These are phyloP conservation scores for Cinclus mexicanus DNA, from an alignment of 2,113 vertebrate genomes.

Conservation along the genomic window DNA sequence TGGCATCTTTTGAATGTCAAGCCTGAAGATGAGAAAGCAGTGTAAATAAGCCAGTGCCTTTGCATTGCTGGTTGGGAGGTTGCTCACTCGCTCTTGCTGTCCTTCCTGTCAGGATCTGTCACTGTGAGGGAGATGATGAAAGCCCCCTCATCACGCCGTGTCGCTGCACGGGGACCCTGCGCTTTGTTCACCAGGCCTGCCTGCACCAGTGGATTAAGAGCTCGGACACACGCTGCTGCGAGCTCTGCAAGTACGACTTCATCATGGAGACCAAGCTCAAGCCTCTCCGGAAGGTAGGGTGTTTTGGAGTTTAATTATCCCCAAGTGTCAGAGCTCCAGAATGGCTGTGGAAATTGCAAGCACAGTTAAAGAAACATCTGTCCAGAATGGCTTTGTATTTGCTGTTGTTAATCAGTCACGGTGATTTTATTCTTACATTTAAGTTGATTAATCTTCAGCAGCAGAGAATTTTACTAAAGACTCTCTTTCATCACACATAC, in stretches of 20 bases:
- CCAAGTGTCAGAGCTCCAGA: background rate
- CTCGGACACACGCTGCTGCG: slow-evolving; percentile 95
- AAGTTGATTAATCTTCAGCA: background rate
- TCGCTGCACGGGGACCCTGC: slow-evolving; percentile 91
- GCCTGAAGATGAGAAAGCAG: background rate
- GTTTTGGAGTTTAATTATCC: background rate
- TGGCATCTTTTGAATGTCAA: background rate
- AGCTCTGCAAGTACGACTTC: slow-evolving; percentile 98
- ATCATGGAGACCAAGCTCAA: slow-evolving; percentile 98
- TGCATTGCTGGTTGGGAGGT: background rate
- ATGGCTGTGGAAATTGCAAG: background rate
- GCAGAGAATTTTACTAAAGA: background rate
- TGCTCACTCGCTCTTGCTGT: slow-evolving; percentile 32
- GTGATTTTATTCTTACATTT: background rate
- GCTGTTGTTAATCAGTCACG: background rate
- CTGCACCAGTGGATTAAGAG: slow-evolving; percentile 99
- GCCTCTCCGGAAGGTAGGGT: slow-evolving; percentile 87
- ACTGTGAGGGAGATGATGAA: slow-evolving; percentile 97
- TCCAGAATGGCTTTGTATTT: background rate
- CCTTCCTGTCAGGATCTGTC: slow-evolving; percentile 89
- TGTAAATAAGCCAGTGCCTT: background rate
- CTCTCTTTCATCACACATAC: background rate
- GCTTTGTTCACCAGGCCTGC: slow-evolving; percentile 93
- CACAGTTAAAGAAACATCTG: background rate
- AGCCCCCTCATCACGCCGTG: slow-evolving; percentile 93